Percentiles rank a stretch among this genome's conserved stretches.
Evolutionary conservation across 2,888 invertebrate species (phyloP).

Genomic region (Ochropleura plecta): DNA sequence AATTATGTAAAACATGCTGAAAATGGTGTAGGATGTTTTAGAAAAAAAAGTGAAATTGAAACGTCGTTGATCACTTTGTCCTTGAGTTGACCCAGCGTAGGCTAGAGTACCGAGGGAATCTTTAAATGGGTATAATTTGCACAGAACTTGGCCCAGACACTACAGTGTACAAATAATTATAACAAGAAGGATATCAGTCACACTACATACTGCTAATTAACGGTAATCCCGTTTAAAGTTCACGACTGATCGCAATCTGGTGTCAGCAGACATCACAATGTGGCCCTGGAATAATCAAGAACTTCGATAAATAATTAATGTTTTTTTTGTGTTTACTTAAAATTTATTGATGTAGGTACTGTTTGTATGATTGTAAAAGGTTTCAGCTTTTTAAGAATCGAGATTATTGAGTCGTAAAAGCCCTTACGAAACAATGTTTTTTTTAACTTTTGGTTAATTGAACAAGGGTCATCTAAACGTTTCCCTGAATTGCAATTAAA

Average conservation of each 20-base stretch:
- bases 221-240: constrained; percentile 39
- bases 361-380: neutral
- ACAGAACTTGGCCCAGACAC: constrained; percentile 24
- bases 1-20: neutral
- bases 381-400: neutral
- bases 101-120: neutral
- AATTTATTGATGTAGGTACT: neutral
- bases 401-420: neutral
- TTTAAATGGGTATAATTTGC: neutral
- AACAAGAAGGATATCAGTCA: constrained; percentile 4
- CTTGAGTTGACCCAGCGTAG: neutral
- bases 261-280: constrained; percentile 14
- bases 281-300: constrained; percentile 26
- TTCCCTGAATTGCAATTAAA: neutral
- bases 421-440: neutral
- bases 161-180: constrained; percentile 21
- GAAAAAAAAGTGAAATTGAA: neutral
- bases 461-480: neutral
- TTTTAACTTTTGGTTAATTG: no score
- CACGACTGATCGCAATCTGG: constrained; percentile 56
- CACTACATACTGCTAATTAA: neutral
- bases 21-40: neutral
- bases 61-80: neutral
- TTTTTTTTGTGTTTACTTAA: neutral
- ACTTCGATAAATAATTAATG: neutral